phyloP scores from a whole-genome alignment of 2,113 vertebrate genomes.

The Alligator sinensis region DNA sequence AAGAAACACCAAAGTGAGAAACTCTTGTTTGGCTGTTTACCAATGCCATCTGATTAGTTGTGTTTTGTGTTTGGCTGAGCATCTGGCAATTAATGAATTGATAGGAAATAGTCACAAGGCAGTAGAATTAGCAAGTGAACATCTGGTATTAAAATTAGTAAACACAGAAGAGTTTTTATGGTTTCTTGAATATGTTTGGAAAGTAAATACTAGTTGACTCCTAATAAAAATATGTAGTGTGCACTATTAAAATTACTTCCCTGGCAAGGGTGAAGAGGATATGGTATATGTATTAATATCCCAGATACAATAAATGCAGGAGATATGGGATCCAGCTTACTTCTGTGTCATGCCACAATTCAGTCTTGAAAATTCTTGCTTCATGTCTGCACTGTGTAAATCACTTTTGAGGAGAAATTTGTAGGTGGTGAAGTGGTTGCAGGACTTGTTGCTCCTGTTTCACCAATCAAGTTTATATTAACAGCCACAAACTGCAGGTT shows the following conservation, averaged over 20 bases:
- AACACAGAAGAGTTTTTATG: constrained; percentile 49
- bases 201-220: constrained; percentile 55
- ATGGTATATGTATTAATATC: constrained; percentile 29
- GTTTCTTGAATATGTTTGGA: constrained; percentile 67
- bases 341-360: background rate
- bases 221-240: background rate
- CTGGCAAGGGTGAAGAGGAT: background rate
- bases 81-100: constrained; percentile 82
- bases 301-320: background rate
- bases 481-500: background rate
- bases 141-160: constrained; percentile 81
- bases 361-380: no score
- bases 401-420: background rate
- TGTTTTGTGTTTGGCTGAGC: constrained; percentile 72
- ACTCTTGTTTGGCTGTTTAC: constrained; percentile 66
- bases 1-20: constrained; percentile 51
- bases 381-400: background rate
- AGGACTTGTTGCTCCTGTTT: background rate
- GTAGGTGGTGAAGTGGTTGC: background rate
- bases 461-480: background rate
- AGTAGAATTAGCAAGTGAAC: constrained; percentile 77
- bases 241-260: background rate
- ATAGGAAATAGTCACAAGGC: constrained; percentile 77
- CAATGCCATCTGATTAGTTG: constrained; percentile 69
- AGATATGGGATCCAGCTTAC: constrained; percentile 71